phyloP scores from a whole-genome alignment of 2,888 invertebrate genomes.

The Synanthedon tipuliformis region DNA sequence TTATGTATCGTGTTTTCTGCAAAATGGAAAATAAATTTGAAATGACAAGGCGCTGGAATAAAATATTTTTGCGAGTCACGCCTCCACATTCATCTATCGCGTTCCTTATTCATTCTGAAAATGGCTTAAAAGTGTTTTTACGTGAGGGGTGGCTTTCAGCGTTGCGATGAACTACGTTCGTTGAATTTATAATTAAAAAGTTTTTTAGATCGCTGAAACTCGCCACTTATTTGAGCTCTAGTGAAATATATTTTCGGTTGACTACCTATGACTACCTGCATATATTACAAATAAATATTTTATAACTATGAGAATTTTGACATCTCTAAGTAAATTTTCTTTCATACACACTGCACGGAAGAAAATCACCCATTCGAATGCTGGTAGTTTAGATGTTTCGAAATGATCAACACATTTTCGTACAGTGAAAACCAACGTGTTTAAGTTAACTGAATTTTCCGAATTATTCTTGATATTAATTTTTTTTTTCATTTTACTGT shows the following conservation, averaged over 20 bases:
- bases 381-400: too few relatives aligned
- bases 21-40: constrained; percentile 1
- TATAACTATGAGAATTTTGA: not conserved
- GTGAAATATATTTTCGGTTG: not conserved
- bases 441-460: too few relatives aligned
- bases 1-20: not conserved
- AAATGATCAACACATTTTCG: too few relatives aligned
- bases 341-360: not conserved
- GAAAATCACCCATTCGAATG: too few relatives aligned
- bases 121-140: not conserved
- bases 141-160: not conserved
- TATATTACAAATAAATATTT: not conserved
- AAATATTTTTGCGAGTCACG: not conserved
- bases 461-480: too few relatives aligned
- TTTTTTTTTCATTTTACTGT: too few relatives aligned
- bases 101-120: not conserved
- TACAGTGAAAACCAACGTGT: too few relatives aligned
- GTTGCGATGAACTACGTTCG: not conserved
- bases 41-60: not conserved
- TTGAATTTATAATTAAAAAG: not conserved
- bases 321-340: not conserved
- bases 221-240: too few relatives aligned
- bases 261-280: not conserved
- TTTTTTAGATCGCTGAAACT: not conserved
- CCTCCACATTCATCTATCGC: not conserved